Percentiles rank a stretch among this genome's conserved stretches.
Conservation (phyloP, 2,113 vertebrate species). For the Tenrec ecaudatus region DNA sequence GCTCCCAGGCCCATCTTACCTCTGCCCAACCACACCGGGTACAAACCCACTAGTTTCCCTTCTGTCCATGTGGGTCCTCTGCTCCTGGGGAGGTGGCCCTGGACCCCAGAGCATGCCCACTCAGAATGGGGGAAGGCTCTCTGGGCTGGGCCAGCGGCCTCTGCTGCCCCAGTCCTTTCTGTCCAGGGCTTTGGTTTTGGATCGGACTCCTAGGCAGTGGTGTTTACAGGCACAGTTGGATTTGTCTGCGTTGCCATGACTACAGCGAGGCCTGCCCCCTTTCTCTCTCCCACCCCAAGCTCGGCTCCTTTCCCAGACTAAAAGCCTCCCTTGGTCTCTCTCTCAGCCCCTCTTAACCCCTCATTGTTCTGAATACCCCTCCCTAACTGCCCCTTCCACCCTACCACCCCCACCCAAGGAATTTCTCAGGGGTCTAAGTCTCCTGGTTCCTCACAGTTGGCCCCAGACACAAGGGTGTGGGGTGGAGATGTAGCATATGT, state of each 20-base stretch:
- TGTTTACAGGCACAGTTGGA: slow-evolving; percentile 27
- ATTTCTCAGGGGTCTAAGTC: background rate
- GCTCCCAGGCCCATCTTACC: background rate
- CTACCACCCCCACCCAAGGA: background rate
- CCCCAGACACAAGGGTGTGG: background rate
- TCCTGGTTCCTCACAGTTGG: background rate
- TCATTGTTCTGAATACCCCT: background rate
- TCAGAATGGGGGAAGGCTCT: background rate
- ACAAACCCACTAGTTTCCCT: background rate
- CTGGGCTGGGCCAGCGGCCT: background rate
- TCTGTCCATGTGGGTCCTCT: background rate
- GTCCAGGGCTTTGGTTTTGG: slow-evolving; percentile 41
- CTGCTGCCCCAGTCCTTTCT: background rate
- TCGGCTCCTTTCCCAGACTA: slow-evolving; percentile 44
- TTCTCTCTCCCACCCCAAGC: slow-evolving; percentile 25
- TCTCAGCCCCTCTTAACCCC: background rate
- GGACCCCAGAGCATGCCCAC: too few species aligned
- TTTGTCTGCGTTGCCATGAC: slow-evolving; percentile 82
- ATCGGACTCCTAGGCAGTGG: background rate
- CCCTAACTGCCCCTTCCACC: background rate
- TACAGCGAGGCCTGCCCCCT: slow-evolving; percentile 44
- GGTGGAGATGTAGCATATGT: background rate
- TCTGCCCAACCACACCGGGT: rapidly evolving
- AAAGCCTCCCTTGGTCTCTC: slow-evolving; percentile 10
- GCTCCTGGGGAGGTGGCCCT: background rate